A percentile compares a stretch with the other conserved stretches of the same genome.
These are phyloP conservation scores for Tangara arthus DNA, from an alignment of 2,797 vertebrate genomes.

Conservation along the genomic window DNA sequence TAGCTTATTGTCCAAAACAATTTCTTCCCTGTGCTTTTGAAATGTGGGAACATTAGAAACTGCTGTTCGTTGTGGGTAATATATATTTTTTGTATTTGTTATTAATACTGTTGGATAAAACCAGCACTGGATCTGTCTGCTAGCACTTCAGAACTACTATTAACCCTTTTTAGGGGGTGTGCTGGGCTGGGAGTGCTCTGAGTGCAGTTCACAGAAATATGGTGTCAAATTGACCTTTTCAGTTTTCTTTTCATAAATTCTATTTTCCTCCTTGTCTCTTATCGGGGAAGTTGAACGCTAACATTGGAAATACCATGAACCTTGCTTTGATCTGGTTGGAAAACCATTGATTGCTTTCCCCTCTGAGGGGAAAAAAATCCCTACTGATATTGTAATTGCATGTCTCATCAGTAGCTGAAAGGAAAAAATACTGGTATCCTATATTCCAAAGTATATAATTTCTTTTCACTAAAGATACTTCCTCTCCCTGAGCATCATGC, in stretches of 20 bases:
- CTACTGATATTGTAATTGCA: neutral
- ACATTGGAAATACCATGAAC: neutral
- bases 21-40: neutral
- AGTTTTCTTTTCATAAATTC: neutral
- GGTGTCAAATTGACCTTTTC: neutral
- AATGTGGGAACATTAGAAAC: neutral
- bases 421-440: neutral
- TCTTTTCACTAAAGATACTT: neutral
- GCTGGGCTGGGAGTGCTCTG: neutral
- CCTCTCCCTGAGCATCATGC: neutral
- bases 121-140: neutral
- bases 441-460: neutral
- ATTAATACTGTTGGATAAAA: neutral
- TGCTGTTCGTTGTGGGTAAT: neutral
- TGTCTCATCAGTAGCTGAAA: neutral
- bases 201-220: neutral
- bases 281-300: neutral
- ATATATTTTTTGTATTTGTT: neutral
- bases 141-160: neutral
- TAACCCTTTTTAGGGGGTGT: neutral
- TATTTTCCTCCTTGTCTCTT: fast-evolving
- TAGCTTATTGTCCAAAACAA: neutral
- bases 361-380: neutral
- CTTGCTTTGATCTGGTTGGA: neutral
- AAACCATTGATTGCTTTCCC: neutral